Base-by-base conservation (phyloP, 2,113 vertebrate genomes). In the Lepus timidus region DNA sequence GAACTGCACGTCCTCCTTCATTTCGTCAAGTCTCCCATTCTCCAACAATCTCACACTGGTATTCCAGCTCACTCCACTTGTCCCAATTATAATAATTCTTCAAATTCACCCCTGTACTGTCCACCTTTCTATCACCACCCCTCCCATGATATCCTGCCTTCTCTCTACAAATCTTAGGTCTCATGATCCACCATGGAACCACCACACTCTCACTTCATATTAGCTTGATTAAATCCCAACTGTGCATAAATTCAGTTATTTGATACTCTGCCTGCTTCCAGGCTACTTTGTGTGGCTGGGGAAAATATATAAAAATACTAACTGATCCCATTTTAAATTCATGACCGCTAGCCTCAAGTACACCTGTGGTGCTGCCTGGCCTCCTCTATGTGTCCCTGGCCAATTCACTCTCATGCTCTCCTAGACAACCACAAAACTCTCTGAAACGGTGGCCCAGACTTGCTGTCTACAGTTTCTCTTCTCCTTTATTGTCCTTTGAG, bases 181-280 rank as follows among this genome's bases (percentile, higher is more conserved):
- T 67, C 36, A 2, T 2, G 27, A 58, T 13, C n/a, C 11, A 16
- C 61, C 0, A 3, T 29, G 23, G 58, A 83, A 19, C 51, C 33
- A 29, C 33, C 80, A 27, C 62, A 31, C 27, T 73, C 4, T 44
- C n/a, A 29, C 39, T 49, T 51, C 33, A 4, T 1, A 36, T 22
- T 31, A 19, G 10, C 19, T 17, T 27, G 29, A 49, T 74, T 70
- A 62, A 76, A 94, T 44, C 64, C 52, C 33, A 65, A 16, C 68
- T 49, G 75, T 87, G 84, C 39, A 36, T 67, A 67, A 55, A 93
- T 80, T 23, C 51, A 79, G 74, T 73, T 89, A 64, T 85, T n/a
- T 23, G 51, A 67, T 31, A 78, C 65, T 51, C 68, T 71, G 65
- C 68, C 52, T 75, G 29, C 39, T 93, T 51, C 64, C 68, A 89